These are phyloP conservation scores for Lordiphosa clarofinis DNA, from an alignment of 1,140 invertebrate genomes.

Conservation along the genomic window DNA sequence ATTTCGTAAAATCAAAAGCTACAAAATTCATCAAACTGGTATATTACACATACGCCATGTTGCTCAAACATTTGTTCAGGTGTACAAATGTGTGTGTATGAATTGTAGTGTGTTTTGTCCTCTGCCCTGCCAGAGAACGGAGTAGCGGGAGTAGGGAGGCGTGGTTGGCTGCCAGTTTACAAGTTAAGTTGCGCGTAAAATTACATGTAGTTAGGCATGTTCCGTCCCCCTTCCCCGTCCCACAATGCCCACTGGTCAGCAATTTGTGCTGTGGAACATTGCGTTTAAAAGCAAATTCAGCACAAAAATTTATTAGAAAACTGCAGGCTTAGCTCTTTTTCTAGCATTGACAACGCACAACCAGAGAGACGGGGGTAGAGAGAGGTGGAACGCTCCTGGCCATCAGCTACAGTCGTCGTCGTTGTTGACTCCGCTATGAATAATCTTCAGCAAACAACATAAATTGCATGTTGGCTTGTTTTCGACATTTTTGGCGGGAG, in stretches of 20 bases:
- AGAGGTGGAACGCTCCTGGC: slow-evolving; percentile 5
- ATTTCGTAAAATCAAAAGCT: slow-evolving; percentile 62
- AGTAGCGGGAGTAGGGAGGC: background rate
- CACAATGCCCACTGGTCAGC: slow-evolving; percentile 46
- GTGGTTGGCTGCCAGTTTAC: slow-evolving; percentile 42
- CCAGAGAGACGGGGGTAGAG: slow-evolving; percentile 1
- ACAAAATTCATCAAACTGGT: slow-evolving; percentile 41
- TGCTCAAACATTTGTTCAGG: slow-evolving; percentile 60
- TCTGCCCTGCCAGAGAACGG: background rate
- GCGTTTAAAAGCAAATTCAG: slow-evolving; percentile 71
- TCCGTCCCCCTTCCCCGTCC: slow-evolving; percentile 12
- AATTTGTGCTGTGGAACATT: slow-evolving; percentile 52
- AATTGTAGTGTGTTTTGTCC: background rate
- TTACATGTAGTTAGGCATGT: slow-evolving; percentile 73
- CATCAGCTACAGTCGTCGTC: slow-evolving; percentile 17
- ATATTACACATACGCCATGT: slow-evolving; percentile 70
- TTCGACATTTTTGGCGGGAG: slow-evolving; percentile 47
- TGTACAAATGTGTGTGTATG: slow-evolving; percentile 1
- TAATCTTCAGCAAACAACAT: slow-evolving; percentile 75
- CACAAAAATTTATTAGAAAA: slow-evolving; percentile 73
- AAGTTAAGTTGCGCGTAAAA: slow-evolving; percentile 77
- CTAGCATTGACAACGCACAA: slow-evolving; percentile 62
- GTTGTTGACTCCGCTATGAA: slow-evolving; percentile 49
- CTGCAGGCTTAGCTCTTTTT: slow-evolving; percentile 63
- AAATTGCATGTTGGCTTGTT: slow-evolving; percentile 64